These are phyloP conservation scores for Chymomyza caudatula DNA, from an alignment of 2,888 invertebrate species.

Conservation along the genomic window DNA sequence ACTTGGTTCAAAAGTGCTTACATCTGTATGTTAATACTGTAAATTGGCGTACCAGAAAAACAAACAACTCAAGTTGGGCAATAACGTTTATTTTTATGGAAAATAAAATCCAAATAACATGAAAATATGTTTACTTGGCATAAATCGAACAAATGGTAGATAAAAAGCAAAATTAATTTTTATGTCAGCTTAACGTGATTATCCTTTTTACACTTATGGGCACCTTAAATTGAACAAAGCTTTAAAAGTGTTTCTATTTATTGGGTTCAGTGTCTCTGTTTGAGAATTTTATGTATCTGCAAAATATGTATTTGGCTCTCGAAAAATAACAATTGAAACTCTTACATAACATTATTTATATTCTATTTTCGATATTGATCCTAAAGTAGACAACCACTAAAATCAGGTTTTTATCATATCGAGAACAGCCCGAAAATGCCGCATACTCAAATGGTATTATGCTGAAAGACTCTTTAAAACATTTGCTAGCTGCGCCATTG, in stretches of 20 bases:
- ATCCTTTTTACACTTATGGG: background rate
- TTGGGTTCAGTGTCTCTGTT: background rate
- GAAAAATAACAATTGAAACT: no score
- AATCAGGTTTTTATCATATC: background rate
- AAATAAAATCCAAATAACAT: background rate
- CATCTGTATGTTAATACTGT: background rate
- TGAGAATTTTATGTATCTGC: no score
- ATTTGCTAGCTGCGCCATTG: conserved; percentile 16
- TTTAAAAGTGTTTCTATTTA: background rate
- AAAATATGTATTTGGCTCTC: no score
- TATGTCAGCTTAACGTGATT: background rate
- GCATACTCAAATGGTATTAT: background rate
- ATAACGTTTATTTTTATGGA: background rate
- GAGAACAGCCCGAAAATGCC: background rate
- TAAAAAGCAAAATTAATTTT: background rate
- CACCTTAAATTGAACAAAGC: background rate
- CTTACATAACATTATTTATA: no score
- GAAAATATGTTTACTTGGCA: background rate
- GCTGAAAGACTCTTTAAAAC: conserved; percentile 5
- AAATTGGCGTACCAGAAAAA: background rate
- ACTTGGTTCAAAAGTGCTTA: background rate
- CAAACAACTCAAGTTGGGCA: background rate
- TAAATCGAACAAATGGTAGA: background rate
- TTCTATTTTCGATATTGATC: no score
- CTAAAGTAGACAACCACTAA: no score